phyloP scores from a whole-genome alignment of 2,113 vertebrate genomes.

The Sporophila hypoxantha region DNA sequence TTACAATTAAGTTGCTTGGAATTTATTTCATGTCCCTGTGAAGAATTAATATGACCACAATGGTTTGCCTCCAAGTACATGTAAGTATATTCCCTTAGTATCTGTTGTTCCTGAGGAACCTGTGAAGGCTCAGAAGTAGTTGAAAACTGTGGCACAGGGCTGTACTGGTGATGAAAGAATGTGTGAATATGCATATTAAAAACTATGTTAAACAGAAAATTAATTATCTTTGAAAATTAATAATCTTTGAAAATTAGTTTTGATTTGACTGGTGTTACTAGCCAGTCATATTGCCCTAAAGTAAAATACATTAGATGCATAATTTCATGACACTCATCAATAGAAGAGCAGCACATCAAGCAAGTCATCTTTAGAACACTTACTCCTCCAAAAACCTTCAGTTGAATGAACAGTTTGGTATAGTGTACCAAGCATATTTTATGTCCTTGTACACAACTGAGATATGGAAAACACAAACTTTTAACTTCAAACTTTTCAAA shows the following conservation, averaged over 20 bases:
- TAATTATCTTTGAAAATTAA: background rate
- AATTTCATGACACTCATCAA: background rate
- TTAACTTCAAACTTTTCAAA: background rate
- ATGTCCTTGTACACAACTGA: background rate
- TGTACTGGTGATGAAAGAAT: background rate
- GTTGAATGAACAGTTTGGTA: background rate
- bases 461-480: background rate
- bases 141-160: background rate
- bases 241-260: background rate
- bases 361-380: background rate
- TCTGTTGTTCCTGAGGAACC: background rate
- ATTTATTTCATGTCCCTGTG: background rate
- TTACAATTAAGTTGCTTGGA: background rate
- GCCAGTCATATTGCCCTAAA: background rate
- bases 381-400: background rate
- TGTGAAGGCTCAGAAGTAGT: background rate
- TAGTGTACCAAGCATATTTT: background rate
- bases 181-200: background rate
- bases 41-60: background rate
- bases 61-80: background rate
- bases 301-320: background rate
- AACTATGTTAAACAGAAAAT: background rate
- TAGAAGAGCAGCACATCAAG: background rate
- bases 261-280: background rate
- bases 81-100: background rate